Percentiles rank a stretch among this genome's conserved stretches.
Conservation (phyloP, 2,888 invertebrate species). For the Carabus problematicus region DNA sequence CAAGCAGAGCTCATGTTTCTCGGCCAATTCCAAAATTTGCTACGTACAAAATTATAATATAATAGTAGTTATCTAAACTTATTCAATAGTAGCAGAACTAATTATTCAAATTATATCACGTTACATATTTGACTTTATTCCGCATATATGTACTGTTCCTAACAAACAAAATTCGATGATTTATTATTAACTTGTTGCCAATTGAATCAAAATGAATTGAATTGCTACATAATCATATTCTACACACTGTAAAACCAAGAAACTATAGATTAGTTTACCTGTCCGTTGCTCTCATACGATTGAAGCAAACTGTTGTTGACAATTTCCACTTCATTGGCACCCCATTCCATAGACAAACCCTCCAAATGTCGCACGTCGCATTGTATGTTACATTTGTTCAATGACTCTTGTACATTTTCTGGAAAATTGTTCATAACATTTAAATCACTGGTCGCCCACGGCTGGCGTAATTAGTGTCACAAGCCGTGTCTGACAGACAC, state of each 20-base stretch:
- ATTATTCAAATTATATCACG: no score
- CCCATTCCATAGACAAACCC: constrained; percentile 18
- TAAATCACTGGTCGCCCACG: background rate
- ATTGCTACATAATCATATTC: background rate
- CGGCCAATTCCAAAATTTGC: constrained; percentile 35
- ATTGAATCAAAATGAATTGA: background rate
- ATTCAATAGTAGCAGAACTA: no score
- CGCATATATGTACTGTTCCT: background rate
- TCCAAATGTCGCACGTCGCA: constrained; percentile 29
- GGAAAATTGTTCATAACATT: constrained; percentile 4
- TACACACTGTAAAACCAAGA: background rate
- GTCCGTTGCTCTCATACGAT: constrained; percentile 25
- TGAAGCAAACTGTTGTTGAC: constrained; percentile 37
- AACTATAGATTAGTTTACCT: constrained; percentile 6
- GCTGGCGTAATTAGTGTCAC: no score
- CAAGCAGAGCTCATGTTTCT: constrained; percentile 21
- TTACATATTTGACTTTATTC: background rate
- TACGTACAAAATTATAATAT: constrained; percentile 1
- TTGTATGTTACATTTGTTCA: constrained; percentile 29
- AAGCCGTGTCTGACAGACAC: no score
- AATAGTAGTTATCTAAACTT: background rate
- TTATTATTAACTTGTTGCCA: background rate
- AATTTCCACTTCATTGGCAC: constrained; percentile 37
- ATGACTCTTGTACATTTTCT: constrained; percentile 34
- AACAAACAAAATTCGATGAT: background rate